Evolutionary conservation across 2,113 vertebrate genomes (phyloP).

Genomic region (Excalfactoria chinensis): DNA sequence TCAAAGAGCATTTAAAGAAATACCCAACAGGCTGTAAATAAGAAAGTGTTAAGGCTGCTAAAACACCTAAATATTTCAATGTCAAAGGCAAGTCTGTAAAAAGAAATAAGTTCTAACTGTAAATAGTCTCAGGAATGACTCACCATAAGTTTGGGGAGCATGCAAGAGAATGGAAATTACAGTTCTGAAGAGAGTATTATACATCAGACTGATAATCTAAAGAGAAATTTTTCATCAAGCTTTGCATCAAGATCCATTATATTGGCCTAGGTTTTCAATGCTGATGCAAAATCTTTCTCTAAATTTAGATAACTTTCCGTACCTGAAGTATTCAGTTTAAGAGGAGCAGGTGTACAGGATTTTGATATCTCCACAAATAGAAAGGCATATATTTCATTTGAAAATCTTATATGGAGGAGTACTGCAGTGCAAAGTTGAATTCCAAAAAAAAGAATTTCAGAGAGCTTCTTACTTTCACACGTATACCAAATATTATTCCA

Average conservation of each 20-base stretch:
- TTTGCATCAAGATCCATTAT: neutral
- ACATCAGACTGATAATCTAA: neutral
- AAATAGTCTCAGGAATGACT: neutral
- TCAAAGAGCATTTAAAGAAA: slow-evolving; percentile 10
- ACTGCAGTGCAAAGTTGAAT: neutral
- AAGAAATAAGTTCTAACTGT: neutral
- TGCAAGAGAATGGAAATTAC: neutral
- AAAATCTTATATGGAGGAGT: neutral
- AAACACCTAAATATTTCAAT: neutral
- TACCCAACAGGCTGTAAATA: neutral
- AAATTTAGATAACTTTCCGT: neutral
- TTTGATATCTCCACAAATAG: neutral
- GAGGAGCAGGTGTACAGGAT: neutral
- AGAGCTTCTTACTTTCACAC: neutral
- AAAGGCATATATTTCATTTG: neutral
- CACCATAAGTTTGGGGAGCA: neutral
- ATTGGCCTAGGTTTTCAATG: neutral
- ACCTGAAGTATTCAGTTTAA: neutral
- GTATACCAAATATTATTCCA: neutral
- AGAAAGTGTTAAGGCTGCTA: neutral
- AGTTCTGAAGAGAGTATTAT: neutral
- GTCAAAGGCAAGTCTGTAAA: neutral
- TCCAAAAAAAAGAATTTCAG: neutral
- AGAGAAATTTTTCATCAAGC: neutral
- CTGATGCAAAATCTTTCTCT: neutral